Evolutionary conservation across 2,888 invertebrate species (phyloP).

Genomic region (Diabrotica balteata): DNA sequence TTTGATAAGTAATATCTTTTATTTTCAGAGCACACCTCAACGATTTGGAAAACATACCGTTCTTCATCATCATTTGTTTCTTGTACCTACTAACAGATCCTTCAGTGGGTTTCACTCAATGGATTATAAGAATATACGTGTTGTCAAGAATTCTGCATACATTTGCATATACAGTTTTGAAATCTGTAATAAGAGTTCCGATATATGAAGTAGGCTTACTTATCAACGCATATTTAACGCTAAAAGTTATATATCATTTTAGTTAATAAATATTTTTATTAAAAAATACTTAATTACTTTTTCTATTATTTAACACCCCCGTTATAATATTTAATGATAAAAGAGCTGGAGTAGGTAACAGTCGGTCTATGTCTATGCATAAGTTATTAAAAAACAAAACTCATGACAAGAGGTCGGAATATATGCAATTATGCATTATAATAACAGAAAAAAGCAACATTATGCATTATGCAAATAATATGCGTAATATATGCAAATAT

Average conservation of each 20-base stretch:
- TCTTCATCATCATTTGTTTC: slow-evolving; percentile 28
- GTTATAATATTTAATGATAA: no score
- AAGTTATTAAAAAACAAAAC: no score
- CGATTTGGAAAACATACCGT: slow-evolving; percentile 32
- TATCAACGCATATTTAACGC: slow-evolving; percentile 17
- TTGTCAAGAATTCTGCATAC: slow-evolving; percentile 27
- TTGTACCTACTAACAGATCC: slow-evolving; percentile 27
- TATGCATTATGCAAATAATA: no score
- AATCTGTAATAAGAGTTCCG: slow-evolving; percentile 21
- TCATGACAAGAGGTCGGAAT: no score
- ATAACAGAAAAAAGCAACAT: no score
- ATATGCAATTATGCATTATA: no score
- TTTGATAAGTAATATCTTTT: no score
- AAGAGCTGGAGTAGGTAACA: no score
- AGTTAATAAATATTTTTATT: not conserved
- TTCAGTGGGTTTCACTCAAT: slow-evolving; percentile 15
- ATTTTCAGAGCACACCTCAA: slow-evolving; percentile 29
- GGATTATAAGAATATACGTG: slow-evolving; percentile 25
- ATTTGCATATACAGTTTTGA: slow-evolving; percentile 16
- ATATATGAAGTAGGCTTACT: slow-evolving; percentile 20
- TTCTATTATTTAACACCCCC: not conserved
- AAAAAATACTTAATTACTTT: not conserved
- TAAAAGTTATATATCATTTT: slow-evolving; percentile 26
- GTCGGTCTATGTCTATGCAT: no score
- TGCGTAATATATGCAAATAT: no score